Percentiles rank a stretch among this genome's conserved stretches.
These are phyloP conservation scores for Callyntrura guangdongensis DNA, from an alignment of 2,888 invertebrate genomes.

Conservation along the genomic window DNA sequence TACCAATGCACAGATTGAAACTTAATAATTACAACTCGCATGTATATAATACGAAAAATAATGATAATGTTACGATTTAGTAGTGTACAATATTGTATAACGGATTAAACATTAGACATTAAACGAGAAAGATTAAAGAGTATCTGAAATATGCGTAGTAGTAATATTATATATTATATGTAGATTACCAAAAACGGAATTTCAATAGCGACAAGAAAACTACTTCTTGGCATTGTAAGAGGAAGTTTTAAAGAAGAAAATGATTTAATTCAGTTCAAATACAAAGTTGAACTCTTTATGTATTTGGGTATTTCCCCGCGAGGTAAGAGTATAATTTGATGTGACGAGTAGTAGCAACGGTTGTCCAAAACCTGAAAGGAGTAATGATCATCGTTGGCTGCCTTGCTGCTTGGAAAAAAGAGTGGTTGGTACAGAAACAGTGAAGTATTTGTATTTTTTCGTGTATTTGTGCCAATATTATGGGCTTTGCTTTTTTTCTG, in stretches of 20 bases:
- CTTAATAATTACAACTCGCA: too few species aligned
- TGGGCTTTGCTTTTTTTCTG: not conserved
- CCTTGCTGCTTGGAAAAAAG: too few species aligned
- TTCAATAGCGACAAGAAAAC: not conserved
- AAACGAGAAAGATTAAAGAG: too few species aligned
- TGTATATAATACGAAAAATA: too few species aligned
- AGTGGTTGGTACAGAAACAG: not conserved
- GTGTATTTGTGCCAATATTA: not conserved
- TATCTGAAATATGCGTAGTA: not conserved
- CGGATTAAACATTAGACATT: too few species aligned
- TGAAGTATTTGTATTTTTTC: conserved; percentile 14
- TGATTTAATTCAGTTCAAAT: not conserved
- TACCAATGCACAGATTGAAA: too few species aligned
- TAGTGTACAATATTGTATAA: too few species aligned
- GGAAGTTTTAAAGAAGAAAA: conserved; percentile 13
- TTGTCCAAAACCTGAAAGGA: not conserved
- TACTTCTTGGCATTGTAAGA: not conserved
- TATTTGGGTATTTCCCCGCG: not conserved
- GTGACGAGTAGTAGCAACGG: not conserved
- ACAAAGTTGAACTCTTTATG: not conserved
- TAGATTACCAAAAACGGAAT: not conserved
- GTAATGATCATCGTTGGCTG: not conserved
- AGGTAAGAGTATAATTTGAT: not conserved
- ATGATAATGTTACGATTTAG: too few species aligned
- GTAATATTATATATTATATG: not conserved